Evolutionary conservation across 2,888 invertebrate species (phyloP).

Genomic region (Pachymerium ferrugineum): DNA sequence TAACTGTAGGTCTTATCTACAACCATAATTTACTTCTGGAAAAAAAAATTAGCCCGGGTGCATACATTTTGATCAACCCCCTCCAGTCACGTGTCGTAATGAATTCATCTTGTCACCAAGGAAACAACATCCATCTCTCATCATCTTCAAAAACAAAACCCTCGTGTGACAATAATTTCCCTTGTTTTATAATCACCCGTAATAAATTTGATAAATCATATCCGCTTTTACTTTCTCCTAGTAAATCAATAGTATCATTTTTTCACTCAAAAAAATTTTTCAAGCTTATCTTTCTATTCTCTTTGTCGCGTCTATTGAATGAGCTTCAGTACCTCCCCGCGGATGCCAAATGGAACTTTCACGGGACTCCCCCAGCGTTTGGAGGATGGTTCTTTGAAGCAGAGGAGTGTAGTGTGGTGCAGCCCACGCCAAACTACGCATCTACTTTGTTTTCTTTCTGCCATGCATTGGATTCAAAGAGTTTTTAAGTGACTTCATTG

Average conservation of each 20-base stretch:
- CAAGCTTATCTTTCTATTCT: not conserved
- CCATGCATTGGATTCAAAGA: not conserved
- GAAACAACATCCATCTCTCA: conserved; percentile 19
- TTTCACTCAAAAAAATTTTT: not conserved
- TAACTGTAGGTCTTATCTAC: too few species aligned
- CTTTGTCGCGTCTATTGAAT: conserved; percentile 5
- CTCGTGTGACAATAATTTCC: not conserved
- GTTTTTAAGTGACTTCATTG: not conserved
- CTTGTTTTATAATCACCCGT: not conserved
- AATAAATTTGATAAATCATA: conserved; percentile 14
- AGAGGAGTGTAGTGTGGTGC: conserved; percentile 14
- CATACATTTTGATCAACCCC: not conserved
- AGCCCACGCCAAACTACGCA: conserved; percentile 23
- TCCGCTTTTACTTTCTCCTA: too few species aligned
- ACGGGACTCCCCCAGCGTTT: conserved; percentile 9
- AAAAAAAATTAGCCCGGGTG: not conserved
- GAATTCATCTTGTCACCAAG: conserved; percentile 27
- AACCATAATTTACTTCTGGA: too few species aligned
- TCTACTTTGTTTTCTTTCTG: not conserved
- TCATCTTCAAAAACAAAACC: not conserved
- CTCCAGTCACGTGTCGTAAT: conserved; percentile 11
- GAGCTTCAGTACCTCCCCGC: not conserved
- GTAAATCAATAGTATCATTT: not conserved
- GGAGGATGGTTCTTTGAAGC: not conserved
- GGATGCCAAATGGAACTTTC: not conserved